Evolutionary conservation across 2,888 invertebrate genomes (phyloP).

Genomic region (Rugalucina vietnamica): DNA sequence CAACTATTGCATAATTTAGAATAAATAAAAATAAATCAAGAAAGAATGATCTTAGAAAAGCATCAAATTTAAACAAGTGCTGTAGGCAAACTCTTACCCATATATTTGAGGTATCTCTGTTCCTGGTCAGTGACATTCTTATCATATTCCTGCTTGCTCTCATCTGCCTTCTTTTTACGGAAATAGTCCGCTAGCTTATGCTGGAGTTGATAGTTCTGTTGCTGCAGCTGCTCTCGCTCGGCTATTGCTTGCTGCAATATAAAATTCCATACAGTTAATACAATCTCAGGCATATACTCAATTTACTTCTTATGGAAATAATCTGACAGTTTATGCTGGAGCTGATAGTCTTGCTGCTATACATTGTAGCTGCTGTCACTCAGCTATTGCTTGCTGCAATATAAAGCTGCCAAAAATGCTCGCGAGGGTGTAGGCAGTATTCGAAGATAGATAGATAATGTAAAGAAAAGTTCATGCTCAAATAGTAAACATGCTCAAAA

Average conservation of each 20-base stretch:
- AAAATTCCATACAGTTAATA: too few relatives aligned
- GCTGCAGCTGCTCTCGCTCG: constrained; percentile 80
- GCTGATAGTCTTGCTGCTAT: constrained; percentile 80
- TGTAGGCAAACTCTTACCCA: too few relatives aligned
- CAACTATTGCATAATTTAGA: too few relatives aligned
- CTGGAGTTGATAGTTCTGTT: constrained; percentile 82
- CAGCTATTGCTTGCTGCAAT: constrained; percentile 72
- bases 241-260: constrained; percentile 70
- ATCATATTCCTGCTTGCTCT: constrained; percentile 79
- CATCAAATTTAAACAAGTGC: too few relatives aligned
- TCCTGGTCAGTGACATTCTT: constrained; percentile 83
- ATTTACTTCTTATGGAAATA: constrained; percentile 83
- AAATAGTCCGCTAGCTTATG: constrained; percentile 83
- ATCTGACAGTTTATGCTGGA: constrained; percentile 83
- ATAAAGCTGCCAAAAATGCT: too few relatives aligned
- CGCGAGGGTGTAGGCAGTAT: too few relatives aligned
- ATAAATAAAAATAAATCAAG: too few relatives aligned
- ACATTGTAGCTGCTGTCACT: constrained; percentile 80
- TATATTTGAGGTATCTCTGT: constrained; percentile 83
- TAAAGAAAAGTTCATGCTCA: too few relatives aligned
- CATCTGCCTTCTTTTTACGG: constrained; percentile 83
- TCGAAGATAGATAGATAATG: too few relatives aligned
- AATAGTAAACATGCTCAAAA: too few relatives aligned
- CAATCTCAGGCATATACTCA: too few relatives aligned
- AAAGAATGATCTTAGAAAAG: too few relatives aligned